A percentile compares a stretch with the other conserved stretches of the same genome.
phyloP scores from a whole-genome alignment of 2,113 vertebrate genomes.

The Pachypanchax playfairii region DNA sequence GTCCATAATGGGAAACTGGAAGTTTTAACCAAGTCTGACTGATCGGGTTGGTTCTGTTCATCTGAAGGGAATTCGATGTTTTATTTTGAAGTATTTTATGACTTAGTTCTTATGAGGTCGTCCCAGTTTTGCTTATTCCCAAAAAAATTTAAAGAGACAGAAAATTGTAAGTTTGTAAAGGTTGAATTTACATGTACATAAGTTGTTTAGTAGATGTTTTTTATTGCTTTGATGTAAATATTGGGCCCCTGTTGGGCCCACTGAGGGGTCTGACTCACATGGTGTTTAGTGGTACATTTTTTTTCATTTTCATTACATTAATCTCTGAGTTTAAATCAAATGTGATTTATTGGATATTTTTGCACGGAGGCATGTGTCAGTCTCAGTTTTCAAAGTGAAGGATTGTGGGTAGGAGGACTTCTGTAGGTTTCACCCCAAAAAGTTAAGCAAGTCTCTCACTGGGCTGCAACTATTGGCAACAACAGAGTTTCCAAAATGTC shows the following conservation, averaged over 20 bases:
- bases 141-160: slow-evolving; percentile 35
- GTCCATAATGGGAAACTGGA: slow-evolving; percentile 41
- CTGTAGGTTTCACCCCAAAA: background rate
- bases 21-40: slow-evolving; percentile 19
- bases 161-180: slow-evolving; percentile 56
- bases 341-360: background rate
- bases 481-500: too few species aligned
- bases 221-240: slow-evolving; percentile 59
- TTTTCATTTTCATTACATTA: slow-evolving; percentile 18
- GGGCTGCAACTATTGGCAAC: too few species aligned
- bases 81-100: slow-evolving; percentile 24
- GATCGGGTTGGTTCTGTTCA: slow-evolving; percentile 8
- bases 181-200: slow-evolving; percentile 71
- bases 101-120: slow-evolving; percentile 40
- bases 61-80: slow-evolving; percentile 18
- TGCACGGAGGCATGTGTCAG: background rate
- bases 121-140: slow-evolving; percentile 27
- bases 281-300: slow-evolving; percentile 45
- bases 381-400: background rate
- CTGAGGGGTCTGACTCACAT: slow-evolving; percentile 48
- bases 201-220: slow-evolving; percentile 63
- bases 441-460: background rate
- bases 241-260: slow-evolving; percentile 19
- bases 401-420: background rate
- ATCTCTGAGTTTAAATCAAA: slow-evolving; percentile 45